Evolutionary conservation across 64 coral and sea anemone species (phyloP), one percentile per base, ranked within the genome.

Genomic region (Platygyra sinensis): DNA sequence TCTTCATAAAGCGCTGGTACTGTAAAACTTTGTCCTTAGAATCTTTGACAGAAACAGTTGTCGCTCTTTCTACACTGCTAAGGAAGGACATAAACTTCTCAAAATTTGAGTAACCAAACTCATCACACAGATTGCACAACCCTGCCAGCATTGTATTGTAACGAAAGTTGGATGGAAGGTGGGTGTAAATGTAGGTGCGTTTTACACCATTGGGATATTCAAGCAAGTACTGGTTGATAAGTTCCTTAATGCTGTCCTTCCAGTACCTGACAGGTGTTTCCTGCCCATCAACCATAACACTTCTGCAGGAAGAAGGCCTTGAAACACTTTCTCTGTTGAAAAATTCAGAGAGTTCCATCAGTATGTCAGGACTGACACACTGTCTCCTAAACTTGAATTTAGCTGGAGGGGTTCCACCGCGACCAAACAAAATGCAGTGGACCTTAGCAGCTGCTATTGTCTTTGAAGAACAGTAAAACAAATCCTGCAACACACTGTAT

Each of bases 331-430:
- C 42, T 24, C 42, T 78, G 28, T 89, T 11, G 11, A 79, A 50
- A 71, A 69, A 89, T 31, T 89, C 76, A 27, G 77, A 89, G 13
- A 89, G 87, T 78, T 80, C 75, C 61, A 42, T 75, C 0, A 89
- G 18, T 9, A 78, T 62, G 10, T 79, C 75, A 52, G 62, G 64
- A 67, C 88, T 90, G 63, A 90, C 39, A 18, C 22, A 39, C 30
- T 90, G 75, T 17, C 60, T 78, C 0, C 2, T 67, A 51, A 79
- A 89, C 51, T 89, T 79, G 18, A 79, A 30, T 18, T 79, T 30
- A 14, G 74, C 27, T 38, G 24, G 24, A 4, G 64, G 88, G 24
- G 67, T 67, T 90, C 63, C 88, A 54, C 77, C 42, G 6, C 42
- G 42, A 46, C 42, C 42, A 46, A 46, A 46, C 42, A 46, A 46